Percentiles rank a stretch among this genome's conserved stretches.
These are phyloP conservation scores for Ptychochromis oligacanthus DNA, from an alignment of 2,113 vertebrate genomes.

Conservation along the genomic window DNA sequence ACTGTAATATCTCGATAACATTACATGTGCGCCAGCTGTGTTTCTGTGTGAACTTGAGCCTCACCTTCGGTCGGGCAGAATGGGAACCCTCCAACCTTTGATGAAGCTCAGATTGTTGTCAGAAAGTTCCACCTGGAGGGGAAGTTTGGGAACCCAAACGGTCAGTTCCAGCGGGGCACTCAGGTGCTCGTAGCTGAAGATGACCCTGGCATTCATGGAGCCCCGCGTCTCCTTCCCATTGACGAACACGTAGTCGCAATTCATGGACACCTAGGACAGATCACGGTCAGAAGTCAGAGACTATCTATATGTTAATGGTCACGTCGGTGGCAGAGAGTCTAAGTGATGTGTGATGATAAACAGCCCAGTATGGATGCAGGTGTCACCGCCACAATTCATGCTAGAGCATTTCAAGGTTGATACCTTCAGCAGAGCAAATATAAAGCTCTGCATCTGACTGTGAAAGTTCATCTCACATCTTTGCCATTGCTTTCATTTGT, in stretches of 20 bases:
- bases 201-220: constrained; percentile 94
- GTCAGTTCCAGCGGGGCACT: constrained; percentile 93
- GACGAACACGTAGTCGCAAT: constrained; percentile 97
- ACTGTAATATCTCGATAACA: neutral
- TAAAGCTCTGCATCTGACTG: neutral
- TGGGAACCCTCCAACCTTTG: constrained; percentile 98
- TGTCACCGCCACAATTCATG: constrained; percentile 34
- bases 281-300: constrained; percentile 58
- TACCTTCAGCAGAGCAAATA: constrained; percentile 24
- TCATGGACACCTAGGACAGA: constrained; percentile 89
- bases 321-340: neutral
- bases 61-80: constrained; percentile 92
- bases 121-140: constrained; percentile 91
- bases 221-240: constrained; percentile 95
- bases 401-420: constrained; percentile 36
- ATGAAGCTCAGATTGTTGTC: constrained; percentile 92
- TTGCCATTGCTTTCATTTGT: neutral
- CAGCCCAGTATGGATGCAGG: neutral
- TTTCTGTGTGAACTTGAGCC: constrained; percentile 3
- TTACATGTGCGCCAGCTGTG: neutral
- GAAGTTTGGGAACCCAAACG: constrained; percentile 96
- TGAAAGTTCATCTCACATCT: constrained; percentile 19
- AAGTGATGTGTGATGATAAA: constrained; percentile 39
- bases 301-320: constrained; percentile 66
- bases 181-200: constrained; percentile 95